Percentiles rank a stretch among this genome's conserved stretches.
phyloP scores from a whole-genome alignment of 2,888 invertebrate species.

The Nephrocerus scutellatus region DNA sequence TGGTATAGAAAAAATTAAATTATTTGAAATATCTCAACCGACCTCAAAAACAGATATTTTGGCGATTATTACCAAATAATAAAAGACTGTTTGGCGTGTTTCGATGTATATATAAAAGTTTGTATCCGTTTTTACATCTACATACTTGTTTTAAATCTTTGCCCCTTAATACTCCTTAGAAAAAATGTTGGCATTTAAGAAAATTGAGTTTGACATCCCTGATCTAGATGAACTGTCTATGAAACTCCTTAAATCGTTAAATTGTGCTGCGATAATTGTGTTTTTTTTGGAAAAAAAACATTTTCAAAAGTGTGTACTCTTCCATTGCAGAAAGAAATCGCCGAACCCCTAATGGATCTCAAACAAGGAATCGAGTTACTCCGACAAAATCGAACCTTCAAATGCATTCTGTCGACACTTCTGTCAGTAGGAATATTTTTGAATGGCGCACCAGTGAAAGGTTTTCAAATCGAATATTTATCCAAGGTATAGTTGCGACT shows the following conservation, averaged over 20 bases:
- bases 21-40: too few species aligned
- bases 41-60: too few species aligned
- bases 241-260: constrained; percentile 2
- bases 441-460: constrained; percentile 87
- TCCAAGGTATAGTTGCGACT: constrained; percentile 56
- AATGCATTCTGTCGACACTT: constrained; percentile 86
- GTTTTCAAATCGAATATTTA: constrained; percentile 95
- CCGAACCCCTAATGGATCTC: constrained; percentile 96
- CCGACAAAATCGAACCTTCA: constrained; percentile 87
- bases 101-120: too few species aligned
- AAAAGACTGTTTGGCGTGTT: too few species aligned
- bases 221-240: too few species aligned
- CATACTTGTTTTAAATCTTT: too few species aligned
- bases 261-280: neutral
- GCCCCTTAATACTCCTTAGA: too few species aligned
- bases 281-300: neutral
- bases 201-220: too few species aligned
- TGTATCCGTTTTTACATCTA: neutral
- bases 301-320: constrained; percentile 12
- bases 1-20: too few species aligned
- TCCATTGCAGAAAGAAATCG: constrained; percentile 74
- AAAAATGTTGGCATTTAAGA: too few species aligned
- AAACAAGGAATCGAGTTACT: constrained; percentile 93
- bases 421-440: constrained; percentile 94
- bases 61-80: too few species aligned